phyloP scores from a whole-genome alignment of 2,113 vertebrate genomes.

The Dromas ardeola region DNA sequence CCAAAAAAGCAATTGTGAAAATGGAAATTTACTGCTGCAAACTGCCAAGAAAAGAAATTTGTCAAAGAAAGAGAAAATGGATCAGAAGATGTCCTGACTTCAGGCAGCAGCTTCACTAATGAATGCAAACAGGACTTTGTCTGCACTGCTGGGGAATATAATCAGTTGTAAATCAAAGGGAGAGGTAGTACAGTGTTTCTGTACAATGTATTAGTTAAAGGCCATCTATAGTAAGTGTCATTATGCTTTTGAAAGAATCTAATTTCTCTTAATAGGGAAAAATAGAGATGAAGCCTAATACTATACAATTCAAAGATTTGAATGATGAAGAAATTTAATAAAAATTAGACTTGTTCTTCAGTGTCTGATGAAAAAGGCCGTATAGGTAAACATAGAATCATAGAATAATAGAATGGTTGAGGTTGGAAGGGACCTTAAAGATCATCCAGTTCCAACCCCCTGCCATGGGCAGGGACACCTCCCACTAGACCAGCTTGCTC shows the following conservation, averaged over 20 bases:
- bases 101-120: not conserved
- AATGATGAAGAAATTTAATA: not conserved
- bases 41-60: not conserved
- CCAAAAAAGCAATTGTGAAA: constrained; percentile 15
- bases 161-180: not conserved
- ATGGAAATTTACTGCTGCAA: not conserved
- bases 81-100: not conserved
- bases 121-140: not conserved
- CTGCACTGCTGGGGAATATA: not conserved
- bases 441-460: not conserved
- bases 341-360: not conserved
- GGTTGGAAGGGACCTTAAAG: not conserved
- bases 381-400: not conserved
- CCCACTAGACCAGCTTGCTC: not conserved
- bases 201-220: not conserved
- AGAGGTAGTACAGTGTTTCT: not conserved
- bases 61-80: not conserved
- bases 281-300: not conserved
- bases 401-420: not conserved
- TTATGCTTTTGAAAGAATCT: not conserved
- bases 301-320: not conserved
- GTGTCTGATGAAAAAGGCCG: not conserved
- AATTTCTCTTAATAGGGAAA: not conserved
- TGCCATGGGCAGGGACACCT: not conserved
- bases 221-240: not conserved